These are phyloP conservation scores for Vanessa cardui DNA, from an alignment of 2,888 invertebrate species.

Conservation along the genomic window DNA sequence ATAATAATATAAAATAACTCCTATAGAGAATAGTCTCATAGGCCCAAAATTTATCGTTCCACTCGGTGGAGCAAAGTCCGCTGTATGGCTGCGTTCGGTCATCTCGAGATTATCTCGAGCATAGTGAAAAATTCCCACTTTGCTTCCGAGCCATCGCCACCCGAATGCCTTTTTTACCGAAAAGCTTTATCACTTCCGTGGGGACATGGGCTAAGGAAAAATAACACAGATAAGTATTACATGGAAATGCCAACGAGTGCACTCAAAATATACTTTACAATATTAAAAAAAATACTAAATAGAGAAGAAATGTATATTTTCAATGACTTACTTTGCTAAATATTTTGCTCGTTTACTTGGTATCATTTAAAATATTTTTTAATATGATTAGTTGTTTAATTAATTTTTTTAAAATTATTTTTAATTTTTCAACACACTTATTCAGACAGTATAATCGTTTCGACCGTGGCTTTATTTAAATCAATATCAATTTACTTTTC, in stretches of 20 bases:
- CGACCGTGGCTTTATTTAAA: too few species aligned
- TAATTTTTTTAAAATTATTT: too few species aligned
- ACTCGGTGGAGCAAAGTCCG: slow-evolving; percentile 53
- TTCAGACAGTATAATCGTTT: too few species aligned
- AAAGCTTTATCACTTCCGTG: slow-evolving; percentile 82
- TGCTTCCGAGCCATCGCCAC: slow-evolving; percentile 77
- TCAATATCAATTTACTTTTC: too few species aligned
- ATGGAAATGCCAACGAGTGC: slow-evolving; percentile 46
- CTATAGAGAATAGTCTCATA: too few species aligned
- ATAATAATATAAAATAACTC: too few species aligned
- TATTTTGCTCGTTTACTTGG: too few species aligned
- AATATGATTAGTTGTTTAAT: too few species aligned
- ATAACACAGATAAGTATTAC: slow-evolving; percentile 43
- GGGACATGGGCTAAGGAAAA: slow-evolving; percentile 65
- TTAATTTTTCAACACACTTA: too few species aligned
- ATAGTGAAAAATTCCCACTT: slow-evolving; percentile 66
- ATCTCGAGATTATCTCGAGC: slow-evolving; percentile 67
- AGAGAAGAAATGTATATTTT: too few species aligned
- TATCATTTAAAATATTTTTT: too few species aligned
- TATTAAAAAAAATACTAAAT: not conserved
- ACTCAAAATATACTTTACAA: not conserved
- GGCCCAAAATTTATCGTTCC: slow-evolving; percentile 61
- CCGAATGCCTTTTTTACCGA: slow-evolving; percentile 80
- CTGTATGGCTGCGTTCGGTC: slow-evolving; percentile 46
- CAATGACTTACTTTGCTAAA: too few species aligned